A percentile compares a stretch with the other conserved stretches of the same genome.
Evolutionary conservation across 2,113 vertebrate genomes (phyloP).

Genomic region (Lycaon pictus): DNA sequence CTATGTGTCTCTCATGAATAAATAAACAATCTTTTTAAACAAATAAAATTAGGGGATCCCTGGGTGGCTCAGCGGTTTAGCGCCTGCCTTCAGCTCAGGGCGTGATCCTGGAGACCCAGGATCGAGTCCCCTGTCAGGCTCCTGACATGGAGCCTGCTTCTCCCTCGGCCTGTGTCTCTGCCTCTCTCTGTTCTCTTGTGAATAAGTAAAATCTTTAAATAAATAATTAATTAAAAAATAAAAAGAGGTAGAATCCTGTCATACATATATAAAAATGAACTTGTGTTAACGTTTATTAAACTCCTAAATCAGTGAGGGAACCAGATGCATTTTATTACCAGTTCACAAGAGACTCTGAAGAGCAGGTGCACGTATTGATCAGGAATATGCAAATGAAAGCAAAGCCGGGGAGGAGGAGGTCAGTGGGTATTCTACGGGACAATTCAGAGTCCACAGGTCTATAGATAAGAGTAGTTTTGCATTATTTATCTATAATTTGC

Average conservation of each 20-base stretch:
- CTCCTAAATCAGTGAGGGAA: not conserved
- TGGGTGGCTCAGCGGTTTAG: too few species aligned
- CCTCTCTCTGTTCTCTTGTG: too few species aligned
- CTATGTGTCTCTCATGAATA: too few species aligned
- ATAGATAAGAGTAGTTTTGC: not conserved
- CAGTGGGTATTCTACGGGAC: accelerated
- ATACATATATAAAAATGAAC: not conserved
- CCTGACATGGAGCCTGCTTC: too few species aligned
- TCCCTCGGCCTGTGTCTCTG: too few species aligned
- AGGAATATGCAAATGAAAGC: not conserved
- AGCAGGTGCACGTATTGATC: not conserved
- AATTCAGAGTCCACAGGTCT: not conserved
- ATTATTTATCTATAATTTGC: not conserved
- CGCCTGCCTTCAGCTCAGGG: too few species aligned
- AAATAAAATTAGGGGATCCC: too few species aligned
- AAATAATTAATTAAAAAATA: not conserved
- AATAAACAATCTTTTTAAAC: too few species aligned
- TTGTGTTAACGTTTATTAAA: not conserved
- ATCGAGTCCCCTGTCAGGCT: too few species aligned
- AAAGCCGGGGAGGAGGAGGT: not conserved
- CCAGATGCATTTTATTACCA: not conserved
- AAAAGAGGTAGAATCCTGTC: not conserved
- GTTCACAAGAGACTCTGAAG: not conserved
- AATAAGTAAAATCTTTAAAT: too few species aligned
- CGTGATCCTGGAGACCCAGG: too few species aligned